A percentile compares a stretch with the other conserved stretches of the same genome.
These are phyloP conservation scores for Percopsis omiscomaycus DNA, from an alignment of 2,797 vertebrate species.

Conservation along the genomic window DNA sequence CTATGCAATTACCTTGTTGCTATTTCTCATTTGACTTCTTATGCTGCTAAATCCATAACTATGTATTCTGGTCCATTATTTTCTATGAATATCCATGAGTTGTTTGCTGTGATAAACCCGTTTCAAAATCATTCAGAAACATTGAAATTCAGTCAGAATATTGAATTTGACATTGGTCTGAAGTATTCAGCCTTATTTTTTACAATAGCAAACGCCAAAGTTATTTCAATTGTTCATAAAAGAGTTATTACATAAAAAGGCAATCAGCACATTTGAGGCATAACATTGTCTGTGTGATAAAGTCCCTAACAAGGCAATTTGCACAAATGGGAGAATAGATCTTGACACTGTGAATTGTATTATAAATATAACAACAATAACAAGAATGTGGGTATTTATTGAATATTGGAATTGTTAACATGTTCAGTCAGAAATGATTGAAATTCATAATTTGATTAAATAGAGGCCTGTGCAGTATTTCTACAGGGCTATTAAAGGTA, in stretches of 20 bases:
- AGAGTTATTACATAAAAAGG: conserved; percentile 53
- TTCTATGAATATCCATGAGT: background rate
- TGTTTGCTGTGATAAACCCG: background rate
- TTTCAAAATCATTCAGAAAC: conserved; percentile 20
- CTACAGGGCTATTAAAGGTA: conserved; percentile 35
- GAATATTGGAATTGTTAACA: too few species aligned
- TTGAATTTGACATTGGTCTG: conserved; percentile 39
- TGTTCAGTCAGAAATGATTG: too few species aligned
- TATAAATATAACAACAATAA: too few species aligned
- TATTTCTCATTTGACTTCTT: conserved; percentile 3
- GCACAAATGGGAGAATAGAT: conserved; percentile 39
- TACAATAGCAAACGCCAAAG: conserved; percentile 47
- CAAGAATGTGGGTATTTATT: too few species aligned
- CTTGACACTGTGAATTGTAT: conserved; percentile 13
- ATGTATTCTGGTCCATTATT: conserved; percentile 5
- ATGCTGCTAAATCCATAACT: conserved; percentile 4
- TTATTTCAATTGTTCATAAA: conserved; percentile 55
- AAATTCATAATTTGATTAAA: background rate
- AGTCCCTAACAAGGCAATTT: conserved; percentile 46
- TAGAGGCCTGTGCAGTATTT: conserved; percentile 16
- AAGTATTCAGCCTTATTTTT: conserved; percentile 47
- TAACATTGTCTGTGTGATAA: conserved; percentile 47
- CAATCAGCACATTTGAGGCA: conserved; percentile 53
- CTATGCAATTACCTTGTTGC: background rate
- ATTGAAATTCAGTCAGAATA: conserved; percentile 7